phyloP scores from a whole-genome alignment of 2,797 vertebrate species.

The Crypturellus tataupa region DNA sequence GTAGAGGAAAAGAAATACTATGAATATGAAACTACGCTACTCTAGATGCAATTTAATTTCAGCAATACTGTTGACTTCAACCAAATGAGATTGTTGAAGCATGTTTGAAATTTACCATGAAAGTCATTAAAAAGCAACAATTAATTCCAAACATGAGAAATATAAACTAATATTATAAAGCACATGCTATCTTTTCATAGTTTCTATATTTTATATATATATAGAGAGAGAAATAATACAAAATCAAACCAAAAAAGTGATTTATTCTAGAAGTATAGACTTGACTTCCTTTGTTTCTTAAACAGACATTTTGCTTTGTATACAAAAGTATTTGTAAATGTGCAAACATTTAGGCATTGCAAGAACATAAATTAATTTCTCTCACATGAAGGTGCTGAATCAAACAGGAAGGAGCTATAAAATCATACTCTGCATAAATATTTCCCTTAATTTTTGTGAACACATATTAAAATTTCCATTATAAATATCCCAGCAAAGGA shows the following conservation, averaged over 20 bases:
- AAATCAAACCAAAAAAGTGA: not conserved
- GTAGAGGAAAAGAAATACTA: not conserved
- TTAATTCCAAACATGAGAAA: not conserved
- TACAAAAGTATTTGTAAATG: not conserved
- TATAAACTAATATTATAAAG: not conserved
- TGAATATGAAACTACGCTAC: not conserved
- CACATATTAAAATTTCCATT: not conserved
- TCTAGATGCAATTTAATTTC: not conserved
- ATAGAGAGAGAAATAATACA: not conserved
- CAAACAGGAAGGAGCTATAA: not conserved
- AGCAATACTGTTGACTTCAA: not conserved
- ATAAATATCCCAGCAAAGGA: not conserved
- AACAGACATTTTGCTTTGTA: not conserved
- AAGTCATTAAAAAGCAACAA: not conserved
- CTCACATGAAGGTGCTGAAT: not conserved
- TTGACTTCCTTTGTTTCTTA: not conserved
- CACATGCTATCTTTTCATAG: not conserved
- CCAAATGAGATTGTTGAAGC: not conserved
- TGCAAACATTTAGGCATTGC: not conserved
- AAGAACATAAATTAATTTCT: conserved; percentile 10
- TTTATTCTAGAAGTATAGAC: not conserved
- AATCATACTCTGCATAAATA: not conserved
- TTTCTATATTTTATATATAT: not conserved
- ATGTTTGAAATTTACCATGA: not conserved
- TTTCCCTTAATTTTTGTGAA: not conserved